Evolutionary conservation across 2,113 vertebrate genomes (phyloP).

Genomic region (Physeter macrocephalus): DNA sequence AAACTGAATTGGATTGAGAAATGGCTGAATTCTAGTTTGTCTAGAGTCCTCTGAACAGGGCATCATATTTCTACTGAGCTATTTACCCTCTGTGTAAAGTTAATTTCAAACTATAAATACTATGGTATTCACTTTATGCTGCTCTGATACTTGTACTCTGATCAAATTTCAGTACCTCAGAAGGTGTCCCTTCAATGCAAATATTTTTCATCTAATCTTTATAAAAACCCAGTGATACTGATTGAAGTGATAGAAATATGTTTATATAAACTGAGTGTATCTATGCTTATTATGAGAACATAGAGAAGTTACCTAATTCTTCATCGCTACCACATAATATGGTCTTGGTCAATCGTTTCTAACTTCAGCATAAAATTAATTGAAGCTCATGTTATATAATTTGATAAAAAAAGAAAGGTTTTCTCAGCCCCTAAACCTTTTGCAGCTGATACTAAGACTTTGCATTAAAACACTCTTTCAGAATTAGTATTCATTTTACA

Average conservation of each 20-base stretch:
- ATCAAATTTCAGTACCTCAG: not conserved
- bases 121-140: not conserved
- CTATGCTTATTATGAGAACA: not conserved
- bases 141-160: not conserved
- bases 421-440: not conserved
- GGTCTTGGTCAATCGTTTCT: not conserved
- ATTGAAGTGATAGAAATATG: not conserved
- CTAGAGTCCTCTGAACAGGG: not conserved
- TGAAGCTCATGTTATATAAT: not conserved
- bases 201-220: not conserved
- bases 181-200: not conserved
- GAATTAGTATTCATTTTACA: not conserved
- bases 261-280: not conserved
- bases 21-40: not conserved
- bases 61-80: not conserved
- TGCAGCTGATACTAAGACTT: not conserved
- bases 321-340: not conserved
- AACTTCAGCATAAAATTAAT: not conserved
- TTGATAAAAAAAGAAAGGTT: not conserved
- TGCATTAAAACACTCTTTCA: not conserved
- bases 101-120: not conserved
- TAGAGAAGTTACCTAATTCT: not conserved
- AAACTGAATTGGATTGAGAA: not conserved
- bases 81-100: not conserved
- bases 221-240: not conserved